Conservation (phyloP, 2,888 invertebrate genomes). For the Polia nebulosa region DNA sequence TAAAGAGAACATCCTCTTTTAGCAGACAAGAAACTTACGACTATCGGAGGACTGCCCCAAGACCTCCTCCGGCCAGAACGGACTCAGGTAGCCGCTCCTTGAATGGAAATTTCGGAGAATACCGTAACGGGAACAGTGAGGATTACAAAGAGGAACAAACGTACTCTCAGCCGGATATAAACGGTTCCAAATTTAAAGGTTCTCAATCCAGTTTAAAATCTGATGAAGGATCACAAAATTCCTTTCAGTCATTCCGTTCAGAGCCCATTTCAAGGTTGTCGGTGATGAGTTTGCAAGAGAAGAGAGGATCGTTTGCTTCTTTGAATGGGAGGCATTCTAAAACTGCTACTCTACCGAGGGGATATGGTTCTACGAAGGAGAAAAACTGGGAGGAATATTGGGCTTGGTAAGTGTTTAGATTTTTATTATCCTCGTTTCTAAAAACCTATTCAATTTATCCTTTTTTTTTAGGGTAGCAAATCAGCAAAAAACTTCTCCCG, state of each 20-base stretch:
- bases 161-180: slow-evolving; percentile 74
- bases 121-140: slow-evolving; percentile 70
- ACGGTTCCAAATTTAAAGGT: slow-evolving; percentile 73
- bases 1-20: slow-evolving; percentile 78
- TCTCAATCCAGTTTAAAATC: slow-evolving; percentile 82
- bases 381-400: slow-evolving; percentile 89
- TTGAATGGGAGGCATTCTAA: slow-evolving; percentile 78
- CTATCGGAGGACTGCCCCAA: slow-evolving; percentile 72
- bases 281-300: slow-evolving; percentile 82
- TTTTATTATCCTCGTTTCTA: neutral
- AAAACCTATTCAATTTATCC: neutral
- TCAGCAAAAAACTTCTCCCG: no score
- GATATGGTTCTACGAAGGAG: slow-evolving; percentile 84
- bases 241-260: slow-evolving; percentile 84
- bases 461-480: no score
- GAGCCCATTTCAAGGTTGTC: slow-evolving; percentile 83
- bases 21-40: slow-evolving; percentile 78
- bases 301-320: slow-evolving; percentile 75
- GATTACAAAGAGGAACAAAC: slow-evolving; percentile 72
- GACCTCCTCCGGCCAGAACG: slow-evolving; percentile 71
- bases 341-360: slow-evolving; percentile 85
- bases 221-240: slow-evolving; percentile 82
- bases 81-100: slow-evolving; percentile 58
- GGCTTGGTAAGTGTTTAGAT: slow-evolving; percentile 84
- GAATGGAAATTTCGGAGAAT: slow-evolving; percentile 59